Evolutionary conservation across 1,140 invertebrate genomes (phyloP).

Genomic region (Pristionchus pacificus): DNA sequence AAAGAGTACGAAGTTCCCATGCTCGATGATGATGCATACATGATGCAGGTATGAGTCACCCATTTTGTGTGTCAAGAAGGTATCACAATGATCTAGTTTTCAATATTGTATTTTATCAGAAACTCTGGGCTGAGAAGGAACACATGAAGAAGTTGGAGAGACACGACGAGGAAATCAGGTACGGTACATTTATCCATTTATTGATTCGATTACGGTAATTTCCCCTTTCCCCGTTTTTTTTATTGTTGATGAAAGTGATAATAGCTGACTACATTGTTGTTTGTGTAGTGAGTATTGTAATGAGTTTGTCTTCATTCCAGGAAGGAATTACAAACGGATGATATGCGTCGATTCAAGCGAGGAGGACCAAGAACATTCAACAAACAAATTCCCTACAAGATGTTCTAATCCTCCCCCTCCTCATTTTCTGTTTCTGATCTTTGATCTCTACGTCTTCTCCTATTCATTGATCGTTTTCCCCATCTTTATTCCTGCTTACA

Average conservation of each 20-base stretch:
- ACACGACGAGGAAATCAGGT: not conserved
- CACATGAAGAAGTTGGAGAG: constrained; percentile 34
- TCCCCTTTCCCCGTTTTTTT: not conserved
- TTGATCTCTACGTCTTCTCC: not conserved
- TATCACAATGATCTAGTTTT: not conserved
- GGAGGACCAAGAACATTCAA: constrained; percentile 27
- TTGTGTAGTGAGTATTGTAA: too few species aligned
- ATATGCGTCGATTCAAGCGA: constrained; percentile 27
- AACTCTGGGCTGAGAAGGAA: constrained; percentile 54
- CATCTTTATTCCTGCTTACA: not conserved
- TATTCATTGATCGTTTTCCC: not conserved
- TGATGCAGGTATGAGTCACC: constrained; percentile 37
- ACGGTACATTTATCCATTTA: too few species aligned
- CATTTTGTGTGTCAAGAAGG: not conserved
- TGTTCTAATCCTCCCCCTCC: not conserved
- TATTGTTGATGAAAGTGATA: too few species aligned
- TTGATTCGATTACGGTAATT: too few species aligned
- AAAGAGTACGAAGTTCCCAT: constrained; percentile 53
- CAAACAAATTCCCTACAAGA: not conserved
- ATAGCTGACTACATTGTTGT: too few species aligned
- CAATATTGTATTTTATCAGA: constrained; percentile 24
- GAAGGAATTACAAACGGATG: constrained; percentile 14
- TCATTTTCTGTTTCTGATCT: not conserved
- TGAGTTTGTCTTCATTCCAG: constrained; percentile 6
- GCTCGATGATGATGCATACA: constrained; percentile 53